Evolutionary conservation across 2,888 invertebrate genomes (phyloP), one percentile per base, ranked within the genome.

Genomic region (Tipula lateralis): DNA sequence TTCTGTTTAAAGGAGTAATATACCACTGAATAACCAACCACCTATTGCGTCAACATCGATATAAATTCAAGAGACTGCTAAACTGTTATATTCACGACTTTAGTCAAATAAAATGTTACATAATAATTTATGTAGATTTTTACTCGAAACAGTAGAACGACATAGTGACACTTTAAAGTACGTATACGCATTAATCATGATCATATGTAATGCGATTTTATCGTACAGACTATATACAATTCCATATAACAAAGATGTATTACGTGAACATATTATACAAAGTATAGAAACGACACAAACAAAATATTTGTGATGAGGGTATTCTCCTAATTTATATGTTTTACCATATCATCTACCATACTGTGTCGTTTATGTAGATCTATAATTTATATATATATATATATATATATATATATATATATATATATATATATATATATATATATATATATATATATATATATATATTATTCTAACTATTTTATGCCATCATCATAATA

Each of bases 301-400:
- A 66, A 66, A 66, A 66, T 9, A 9, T n/a, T 66, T 66, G 66
- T 66, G 66, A 66, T 66, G 66, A 66, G 66, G 66, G 66, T 66
- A 66, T 66, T 66, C 66, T 44, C 66, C 66, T 66, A 66, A 66
- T 66, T 66, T 66, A 24, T 24, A n/a, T n/a, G 19, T 66, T 66
- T 66, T 66, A 66, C 66, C 66, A 66, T 66, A 66, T 66, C 66
- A 66, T 66, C 66, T 66, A 66, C 66, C 66, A 66, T 66, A 66
- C 66, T 66, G 66, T 66, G 66, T 66, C 66, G 24, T 66, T 66
- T 66, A 66, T 24, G 39, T 39, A 39, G 39, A 39, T 39, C 39
- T 39, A 39, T 13, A 3, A n/a, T 39, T n/a, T n/a, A n/a, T n/a
- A n/a, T n/a, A n/a, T n/a, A n/a, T n/a, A n/a, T n/a, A n/a, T n/a